Base-by-base conservation (phyloP, 1,140 invertebrate species). In the Drosophila mayri region DNA sequence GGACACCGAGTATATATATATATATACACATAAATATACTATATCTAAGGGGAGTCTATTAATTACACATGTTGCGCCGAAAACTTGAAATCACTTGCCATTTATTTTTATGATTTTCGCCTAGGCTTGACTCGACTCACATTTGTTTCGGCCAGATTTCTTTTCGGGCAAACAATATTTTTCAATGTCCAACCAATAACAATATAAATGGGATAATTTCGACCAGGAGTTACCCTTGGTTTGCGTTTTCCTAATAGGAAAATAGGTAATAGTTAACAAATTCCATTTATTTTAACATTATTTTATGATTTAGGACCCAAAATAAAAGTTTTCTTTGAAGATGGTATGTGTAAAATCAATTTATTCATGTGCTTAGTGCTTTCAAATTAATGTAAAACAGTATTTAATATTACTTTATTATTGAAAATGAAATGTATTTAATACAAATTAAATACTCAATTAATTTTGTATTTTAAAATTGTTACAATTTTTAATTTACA, bases 61-160 rank as follows among this genome's bases (percentile, higher is more conserved):
- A 88, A 88, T 88, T 88, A 90, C 84, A 88, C 65, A 84, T 88
- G 84, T 88, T 90, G 81, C 85, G 59, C 64, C 67, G 37, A 60
- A 80, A 81, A 68, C 72, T 77, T 84, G 49, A 81, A 90, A 84
- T 90, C 68, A 75, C 52, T 80, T 71, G 79, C 84, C 64, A 90
- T 88, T 88, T 88, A 78, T 78, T 88, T 88, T 88, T 88, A 88
- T 72, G 77, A 46, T 67, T 59, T 64, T 72, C 44, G 32, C 47
- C 58, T 49, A 32, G 28, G 28, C 37, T 40, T 14, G 18, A 10
- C 35, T 47, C 46, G 25, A 30, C 14, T 46, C 37, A 30, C 37
- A 68, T 68, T 78, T 71, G 35, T 38, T 38, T 78, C 59, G 60
- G 14, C 68, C 52, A 49, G 79, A 79, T 68, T 83, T 80, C 65